Evolutionary conservation across 2,113 vertebrate species (phyloP), one percentile per base, ranked within the genome.

Genomic region (Paratilapia polleni): DNA sequence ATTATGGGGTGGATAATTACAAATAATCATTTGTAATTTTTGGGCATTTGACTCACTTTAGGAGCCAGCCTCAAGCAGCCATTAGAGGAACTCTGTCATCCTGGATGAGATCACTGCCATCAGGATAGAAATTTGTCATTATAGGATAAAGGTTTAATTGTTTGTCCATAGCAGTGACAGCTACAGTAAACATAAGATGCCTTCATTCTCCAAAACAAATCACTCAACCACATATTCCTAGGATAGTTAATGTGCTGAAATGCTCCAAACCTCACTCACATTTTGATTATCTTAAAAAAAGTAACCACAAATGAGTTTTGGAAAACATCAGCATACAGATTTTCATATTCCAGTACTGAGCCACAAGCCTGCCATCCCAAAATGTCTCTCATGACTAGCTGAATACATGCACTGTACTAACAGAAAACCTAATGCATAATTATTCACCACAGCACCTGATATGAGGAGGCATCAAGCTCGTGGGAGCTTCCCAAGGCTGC

Each of bases 401-500:
- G 19, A 58, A 36, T 52, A 34, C 64, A 52, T 62, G 26, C 19
- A 59, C 10, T 66, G 41, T 28, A 9, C 34, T 41, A 76, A 58
- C 13, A 64, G 61, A 76, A 59, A 49, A 36, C 22, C 61, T 38
- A 77, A 62, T 11, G 2, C 70, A 5, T 41, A 34, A 73, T 56
- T 68, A 77, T 68, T 60, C 13, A 75, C 47, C 9, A 59, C 12
- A 52, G 60, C 64, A 62, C 28, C 19, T 81, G 64, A 66, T 62
- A 7, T 78, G 34, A 31, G n/a, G 49, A 64, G 10, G 31, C 26
- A 54, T 19, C 5, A 2, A 52, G 68, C 38, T 61, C 52, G 22
- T 56, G 68, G 28, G 52, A n/a, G 26, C 4, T 77, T 59, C 61
- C 84, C 79, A 62, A 77, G 20, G 70, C 63, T 83, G 38, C 47